These are phyloP conservation scores for Microctenopoma lineatum DNA, from an alignment of 2,797 vertebrate species.

Conservation along the genomic window DNA sequence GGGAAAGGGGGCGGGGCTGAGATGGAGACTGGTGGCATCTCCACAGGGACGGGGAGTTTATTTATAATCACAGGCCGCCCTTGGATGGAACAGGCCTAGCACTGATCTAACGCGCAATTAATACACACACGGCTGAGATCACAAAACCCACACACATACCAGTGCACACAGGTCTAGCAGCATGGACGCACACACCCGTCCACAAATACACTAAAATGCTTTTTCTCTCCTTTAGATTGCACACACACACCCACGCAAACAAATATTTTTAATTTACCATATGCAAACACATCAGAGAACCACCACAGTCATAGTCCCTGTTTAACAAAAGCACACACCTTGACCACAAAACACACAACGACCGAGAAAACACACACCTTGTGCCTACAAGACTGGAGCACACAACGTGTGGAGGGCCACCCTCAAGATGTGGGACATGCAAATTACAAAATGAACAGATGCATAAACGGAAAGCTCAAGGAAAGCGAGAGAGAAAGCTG, in stretches of 20 bases:
- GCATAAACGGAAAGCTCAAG: conserved; percentile 54
- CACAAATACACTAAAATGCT: conserved; percentile 22
- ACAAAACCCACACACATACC: conserved; percentile 55
- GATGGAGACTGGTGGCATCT: conserved; percentile 85
- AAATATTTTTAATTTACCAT: conserved; percentile 48
- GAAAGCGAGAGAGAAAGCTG: conserved; percentile 43
- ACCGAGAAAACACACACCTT: conserved; percentile 54
- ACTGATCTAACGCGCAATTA: conserved; percentile 97
- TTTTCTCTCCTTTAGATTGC: conserved; percentile 19
- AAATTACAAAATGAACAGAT: conserved; percentile 55
- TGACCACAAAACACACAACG: conserved; percentile 50
- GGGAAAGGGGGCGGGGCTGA: conserved; percentile 94
- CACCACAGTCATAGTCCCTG: conserved; percentile 5
- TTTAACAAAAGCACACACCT: conserved; percentile 63
- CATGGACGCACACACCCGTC: conserved; percentile 22
- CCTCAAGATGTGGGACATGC: conserved; percentile 45
- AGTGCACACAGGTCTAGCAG: conserved; percentile 40
- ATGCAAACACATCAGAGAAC: conserved; percentile 49
- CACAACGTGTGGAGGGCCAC: conserved; percentile 40
- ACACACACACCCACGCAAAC: conserved; percentile 18
- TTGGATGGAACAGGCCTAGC: conserved; percentile 81
- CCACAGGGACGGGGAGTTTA: conserved; percentile 91
- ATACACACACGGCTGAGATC: conserved; percentile 86
- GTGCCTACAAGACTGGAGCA: conserved; percentile 37
- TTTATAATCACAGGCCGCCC: conserved; percentile 87